Conservation (phyloP, 2,888 invertebrate genomes). For the Venustoraphidia nigricollis region DNA sequence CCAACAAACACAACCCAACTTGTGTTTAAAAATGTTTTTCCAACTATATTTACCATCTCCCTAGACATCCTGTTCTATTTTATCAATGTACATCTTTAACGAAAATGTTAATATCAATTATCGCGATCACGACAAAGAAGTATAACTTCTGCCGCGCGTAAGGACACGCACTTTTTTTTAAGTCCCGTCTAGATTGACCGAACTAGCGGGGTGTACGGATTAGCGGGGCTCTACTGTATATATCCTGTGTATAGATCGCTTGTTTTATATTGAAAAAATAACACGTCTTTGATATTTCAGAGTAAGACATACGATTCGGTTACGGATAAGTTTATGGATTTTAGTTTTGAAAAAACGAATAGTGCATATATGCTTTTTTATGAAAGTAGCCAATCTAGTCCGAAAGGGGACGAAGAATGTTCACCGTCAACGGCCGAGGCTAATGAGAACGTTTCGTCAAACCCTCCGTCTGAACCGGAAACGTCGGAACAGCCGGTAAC, state of each 20-base stretch:
- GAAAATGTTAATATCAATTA: too few relatives aligned
- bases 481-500: conserved; percentile 16
- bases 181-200: too few relatives aligned
- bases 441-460: conserved; percentile 17
- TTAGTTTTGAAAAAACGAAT: conserved; percentile 94
- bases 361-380: conserved; percentile 97
- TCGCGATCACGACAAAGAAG: too few relatives aligned
- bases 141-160: too few relatives aligned
- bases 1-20: too few relatives aligned
- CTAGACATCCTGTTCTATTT: too few relatives aligned
- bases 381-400: conserved; percentile 50
- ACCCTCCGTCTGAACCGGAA: conserved; percentile 7
- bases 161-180: too few relatives aligned
- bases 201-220: too few relatives aligned
- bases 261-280: not conserved
- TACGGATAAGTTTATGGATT: conserved; percentile 93
- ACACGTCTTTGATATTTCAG: conserved; percentile 30
- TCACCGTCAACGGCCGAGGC: conserved; percentile 11
- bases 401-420: conserved; percentile 15
- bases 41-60: too few relatives aligned
- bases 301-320: conserved; percentile 94
- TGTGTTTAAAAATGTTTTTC: too few relatives aligned
- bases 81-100: too few relatives aligned
- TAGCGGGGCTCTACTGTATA: too few relatives aligned
- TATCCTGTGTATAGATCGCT: conserved; percentile 5